These are phyloP conservation scores for Oceanodroma tethys DNA, from an alignment of 2,113 vertebrate species.

Conservation along the genomic window DNA sequence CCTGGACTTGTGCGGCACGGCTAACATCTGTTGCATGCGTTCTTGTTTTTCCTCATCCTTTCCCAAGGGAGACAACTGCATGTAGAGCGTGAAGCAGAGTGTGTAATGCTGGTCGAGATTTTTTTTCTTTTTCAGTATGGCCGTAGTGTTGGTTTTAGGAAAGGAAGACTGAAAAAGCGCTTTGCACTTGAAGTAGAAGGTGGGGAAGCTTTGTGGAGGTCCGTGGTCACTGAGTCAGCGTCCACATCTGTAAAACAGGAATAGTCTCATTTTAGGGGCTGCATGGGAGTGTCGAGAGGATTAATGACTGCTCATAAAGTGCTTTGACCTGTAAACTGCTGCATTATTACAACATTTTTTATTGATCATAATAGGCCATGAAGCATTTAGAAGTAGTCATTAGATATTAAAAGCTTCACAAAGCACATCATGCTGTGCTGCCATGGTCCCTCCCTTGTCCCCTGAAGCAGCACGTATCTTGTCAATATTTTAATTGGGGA, in stretches of 20 bases:
- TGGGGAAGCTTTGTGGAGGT: not conserved
- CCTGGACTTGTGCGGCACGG: fast-evolving
- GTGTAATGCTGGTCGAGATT: too few relatives aligned
- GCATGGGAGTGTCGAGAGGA: not conserved
- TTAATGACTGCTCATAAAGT: not conserved
- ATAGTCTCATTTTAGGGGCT: not conserved
- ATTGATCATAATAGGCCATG: not conserved
- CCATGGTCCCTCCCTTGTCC: not conserved
- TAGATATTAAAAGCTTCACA: not conserved
- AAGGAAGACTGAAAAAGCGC: not conserved
- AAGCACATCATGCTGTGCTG: not conserved
- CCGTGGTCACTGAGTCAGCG: too few relatives aligned
- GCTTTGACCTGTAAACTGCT: not conserved
- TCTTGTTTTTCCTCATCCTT: not conserved
- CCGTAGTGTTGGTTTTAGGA: not conserved
- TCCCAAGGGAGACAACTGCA: not conserved
- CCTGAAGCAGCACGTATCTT: not conserved
- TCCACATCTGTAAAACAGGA: not conserved
- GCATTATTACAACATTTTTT: not conserved
- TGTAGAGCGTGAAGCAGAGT: not conserved
- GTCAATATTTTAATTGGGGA: not conserved
- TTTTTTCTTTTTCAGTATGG: not conserved
- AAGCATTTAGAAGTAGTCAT: not conserved
- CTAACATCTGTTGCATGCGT: not conserved
- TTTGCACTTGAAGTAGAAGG: not conserved